A percentile compares a stretch with the other conserved stretches of the same genome.
phyloP scores from a whole-genome alignment of 2,797 vertebrate genomes.

The Pangasius mekongensis region DNA sequence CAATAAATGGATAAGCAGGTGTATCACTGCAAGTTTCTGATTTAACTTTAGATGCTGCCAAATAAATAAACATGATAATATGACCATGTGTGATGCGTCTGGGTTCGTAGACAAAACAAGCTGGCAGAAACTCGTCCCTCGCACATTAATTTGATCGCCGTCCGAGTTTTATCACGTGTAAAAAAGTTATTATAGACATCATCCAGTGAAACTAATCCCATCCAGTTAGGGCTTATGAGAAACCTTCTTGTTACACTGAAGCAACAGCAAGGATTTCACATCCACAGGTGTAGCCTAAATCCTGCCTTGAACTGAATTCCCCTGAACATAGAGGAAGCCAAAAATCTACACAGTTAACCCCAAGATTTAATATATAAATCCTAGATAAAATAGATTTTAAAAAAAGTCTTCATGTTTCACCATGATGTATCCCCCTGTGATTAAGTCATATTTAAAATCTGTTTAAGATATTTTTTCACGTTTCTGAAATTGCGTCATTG shows the following conservation, averaged over 20 bases:
- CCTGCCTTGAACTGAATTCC: background rate
- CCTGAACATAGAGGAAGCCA: background rate
- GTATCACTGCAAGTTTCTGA: background rate
- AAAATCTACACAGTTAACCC: background rate
- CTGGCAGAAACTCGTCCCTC: background rate
- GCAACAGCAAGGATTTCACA: conserved; percentile 10
- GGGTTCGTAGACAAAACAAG: background rate
- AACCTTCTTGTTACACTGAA: conserved; percentile 5
- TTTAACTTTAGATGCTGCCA: background rate
- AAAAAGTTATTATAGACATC: conserved; percentile 16
- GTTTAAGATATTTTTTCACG: background rate
- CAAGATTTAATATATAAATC: background rate
- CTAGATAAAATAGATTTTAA: background rate
- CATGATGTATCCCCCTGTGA: background rate
- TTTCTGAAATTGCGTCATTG: background rate
- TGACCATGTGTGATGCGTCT: background rate
- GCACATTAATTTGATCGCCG: background rate
- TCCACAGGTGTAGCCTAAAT: background rate
- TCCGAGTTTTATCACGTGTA: conserved; percentile 6
- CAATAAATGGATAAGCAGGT: background rate
- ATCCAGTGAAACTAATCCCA: background rate
- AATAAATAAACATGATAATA: background rate
- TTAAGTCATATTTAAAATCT: background rate
- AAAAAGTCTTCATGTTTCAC: background rate
- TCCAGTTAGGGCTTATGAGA: background rate